Evolutionary conservation across 2,113 vertebrate genomes (phyloP), one percentile per base, ranked within the genome.

Genomic region (Oenanthe oenanthe): DNA sequence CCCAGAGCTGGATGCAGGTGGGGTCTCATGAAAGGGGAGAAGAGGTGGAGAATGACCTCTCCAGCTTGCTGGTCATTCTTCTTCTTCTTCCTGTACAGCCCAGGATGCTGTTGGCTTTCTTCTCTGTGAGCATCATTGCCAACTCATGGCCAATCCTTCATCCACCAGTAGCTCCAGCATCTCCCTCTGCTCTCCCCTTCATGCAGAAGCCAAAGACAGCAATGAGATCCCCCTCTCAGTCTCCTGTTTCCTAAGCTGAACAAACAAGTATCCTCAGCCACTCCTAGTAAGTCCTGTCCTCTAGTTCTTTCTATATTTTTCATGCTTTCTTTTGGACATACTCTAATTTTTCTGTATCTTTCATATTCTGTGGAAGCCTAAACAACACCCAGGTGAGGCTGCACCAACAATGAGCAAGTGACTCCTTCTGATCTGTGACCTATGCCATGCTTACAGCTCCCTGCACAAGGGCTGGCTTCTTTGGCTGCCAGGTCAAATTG

Each of bases 121-220:
- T 16, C 2, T 45, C 53, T 73, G 12, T 1, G 2, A 48, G 12
- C 0, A 0, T 18, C 18, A 42, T 13, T 54, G n/a, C 12, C 16
- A 25, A 9, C 14, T 66, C 17, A 32, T 9, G 10, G 12, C 38
- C 7, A 66, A 2, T 47, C 40, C 45, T 50, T 19, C 13, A n/a
- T 17, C 11, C 34, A 50, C 16, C 43, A 8, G 22, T 28, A n/a
- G 18, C 10, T 32, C 21, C 79, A 40, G 10, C 19, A 78, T 9
- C 12, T 73, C 32, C 11, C 12, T 47, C 22, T 58, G 38, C 4
- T 4, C 43, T 58, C 9, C 4, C 1, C 5, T 4, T 63, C 62
- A 22, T 10, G 21, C 3, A 5, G n/a, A 75, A 72, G 18, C 24
- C 45, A 48, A 36, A 72, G 16, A 54, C 12, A 67, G 9, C 4